phyloP scores from a whole-genome alignment of 2,113 vertebrate genomes.

The Xenotilapia flavipinnis region DNA sequence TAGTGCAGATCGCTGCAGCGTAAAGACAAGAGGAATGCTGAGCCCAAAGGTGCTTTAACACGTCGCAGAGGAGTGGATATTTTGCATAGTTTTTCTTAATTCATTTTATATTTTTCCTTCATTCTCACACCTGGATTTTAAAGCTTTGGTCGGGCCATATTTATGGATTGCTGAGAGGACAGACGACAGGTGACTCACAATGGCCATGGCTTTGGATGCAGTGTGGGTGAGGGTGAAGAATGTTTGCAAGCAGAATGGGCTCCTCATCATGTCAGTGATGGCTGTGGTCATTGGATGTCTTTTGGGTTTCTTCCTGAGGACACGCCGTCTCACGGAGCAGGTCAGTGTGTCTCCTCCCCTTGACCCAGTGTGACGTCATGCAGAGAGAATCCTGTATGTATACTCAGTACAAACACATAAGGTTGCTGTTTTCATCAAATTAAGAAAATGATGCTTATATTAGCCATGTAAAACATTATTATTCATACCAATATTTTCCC shows the following conservation, averaged over 20 bases:
- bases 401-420: not conserved
- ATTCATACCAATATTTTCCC: not conserved
- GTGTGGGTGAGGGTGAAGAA: conserved; percentile 83
- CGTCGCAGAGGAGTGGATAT: not conserved
- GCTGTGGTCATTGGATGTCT: conserved; percentile 93
- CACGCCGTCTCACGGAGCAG: conserved; percentile 86
- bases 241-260: conserved; percentile 87
- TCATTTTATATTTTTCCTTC: not conserved
- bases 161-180: conserved; percentile 75
- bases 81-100: not conserved
- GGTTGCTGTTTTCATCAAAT: not conserved
- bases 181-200: conserved; percentile 59
- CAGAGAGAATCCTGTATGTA: not conserved
- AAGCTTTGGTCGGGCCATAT: not conserved
- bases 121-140: conserved; percentile 13
- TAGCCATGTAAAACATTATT: not conserved
- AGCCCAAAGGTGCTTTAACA: conserved; percentile 14
- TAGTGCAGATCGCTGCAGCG: conserved; percentile 34
- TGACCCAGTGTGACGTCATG: not conserved
- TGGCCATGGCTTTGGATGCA: conserved; percentile 83
- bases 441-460: not conserved
- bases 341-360: conserved; percentile 64
- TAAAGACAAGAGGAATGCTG: conserved; percentile 27
- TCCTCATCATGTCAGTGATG: conserved; percentile 92
- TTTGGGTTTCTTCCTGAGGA: conserved; percentile 92